Evolutionary conservation across 2,797 vertebrate genomes (phyloP), one percentile per base, ranked within the genome.

Genomic region (Holocentrus rufus): DNA sequence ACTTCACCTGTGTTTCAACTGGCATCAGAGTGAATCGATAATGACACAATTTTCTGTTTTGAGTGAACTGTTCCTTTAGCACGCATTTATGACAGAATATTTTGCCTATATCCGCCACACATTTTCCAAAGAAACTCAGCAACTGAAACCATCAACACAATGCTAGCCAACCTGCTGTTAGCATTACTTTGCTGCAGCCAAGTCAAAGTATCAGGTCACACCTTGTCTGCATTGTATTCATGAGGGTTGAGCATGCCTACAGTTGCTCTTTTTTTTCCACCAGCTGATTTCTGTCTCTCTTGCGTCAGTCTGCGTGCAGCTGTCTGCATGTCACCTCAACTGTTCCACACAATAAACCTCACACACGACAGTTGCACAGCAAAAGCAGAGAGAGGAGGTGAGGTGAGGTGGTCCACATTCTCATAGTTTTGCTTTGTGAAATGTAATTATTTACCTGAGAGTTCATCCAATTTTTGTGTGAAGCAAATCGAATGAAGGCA

Each of bases 321-420:
- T 92, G 92, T 91, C 87, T 74, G 69, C 20, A 74, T 69, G 82
- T 79, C 84, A 81, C 77, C 75, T 80, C 87, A 84, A 89, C 81
- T 90, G 87, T 81, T 72, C 62, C 34, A 56, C 52, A 72, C 83
- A 74, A 83, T 85, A 85, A 89, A 92, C 61, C 61, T 70, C 78
- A 79, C 63, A 67, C 80, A 74, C 65, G 70, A 60, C 76, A 85
- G 64, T 59, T 77, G 80, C 56, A 67, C 34, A 1, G 34, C 31
- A 54, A 44, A 25, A 22, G 1, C 23, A 57, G 75, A 69, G 72
- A 67, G 74, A 77, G n/a, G n/a, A n/a, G n/a, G n/a, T n/a, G n/a
- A n/a, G n/a, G n/a, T 30, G 22, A 49, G 27, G n/a, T 42, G 5
- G 15, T 4, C 2, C 11, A 14, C 7, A 55, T 59, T 53, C 15